phyloP scores from a whole-genome alignment of 2,888 invertebrate species.

The Drosophila cognata region DNA sequence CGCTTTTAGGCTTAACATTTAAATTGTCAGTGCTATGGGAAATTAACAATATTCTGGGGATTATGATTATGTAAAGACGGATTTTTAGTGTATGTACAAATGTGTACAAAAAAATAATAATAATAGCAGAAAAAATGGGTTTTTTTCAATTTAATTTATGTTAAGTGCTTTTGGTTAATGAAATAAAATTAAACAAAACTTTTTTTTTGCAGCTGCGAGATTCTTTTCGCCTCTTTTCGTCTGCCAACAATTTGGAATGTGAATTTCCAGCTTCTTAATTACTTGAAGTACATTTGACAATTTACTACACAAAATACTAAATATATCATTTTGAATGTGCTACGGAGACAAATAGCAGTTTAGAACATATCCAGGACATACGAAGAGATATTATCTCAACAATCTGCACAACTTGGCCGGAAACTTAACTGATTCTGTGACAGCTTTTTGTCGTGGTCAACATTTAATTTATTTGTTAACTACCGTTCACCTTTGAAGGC shows the following conservation, averaged over 20 bases:
- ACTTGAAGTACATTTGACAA: conserved; percentile 6
- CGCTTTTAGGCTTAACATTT: conserved; percentile 21
- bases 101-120: not conserved
- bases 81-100: not conserved
- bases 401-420: conserved; percentile 50
- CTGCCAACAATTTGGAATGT: not conserved
- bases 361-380: not conserved
- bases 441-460: conserved; percentile 55
- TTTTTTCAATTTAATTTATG: not conserved
- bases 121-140: not conserved
- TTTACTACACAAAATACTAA: conserved; percentile 4
- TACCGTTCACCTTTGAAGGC: conserved; percentile 54
- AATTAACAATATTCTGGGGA: conserved; percentile 29
- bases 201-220: not conserved
- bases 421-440: conserved; percentile 51
- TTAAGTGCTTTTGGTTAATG: conserved; percentile 2
- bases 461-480: conserved; percentile 71
- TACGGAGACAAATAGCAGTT: conserved; percentile 8
- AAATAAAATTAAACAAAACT: not conserved
- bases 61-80: conserved; percentile 24
- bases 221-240: not conserved
- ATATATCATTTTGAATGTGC: conserved; percentile 17
- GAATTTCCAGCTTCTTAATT: not conserved
- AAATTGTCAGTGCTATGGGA: not conserved
- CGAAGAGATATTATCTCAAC: conserved; percentile 33